phyloP scores from a whole-genome alignment of 2,888 invertebrate species.

The Oxyteleia sp. region DNA sequence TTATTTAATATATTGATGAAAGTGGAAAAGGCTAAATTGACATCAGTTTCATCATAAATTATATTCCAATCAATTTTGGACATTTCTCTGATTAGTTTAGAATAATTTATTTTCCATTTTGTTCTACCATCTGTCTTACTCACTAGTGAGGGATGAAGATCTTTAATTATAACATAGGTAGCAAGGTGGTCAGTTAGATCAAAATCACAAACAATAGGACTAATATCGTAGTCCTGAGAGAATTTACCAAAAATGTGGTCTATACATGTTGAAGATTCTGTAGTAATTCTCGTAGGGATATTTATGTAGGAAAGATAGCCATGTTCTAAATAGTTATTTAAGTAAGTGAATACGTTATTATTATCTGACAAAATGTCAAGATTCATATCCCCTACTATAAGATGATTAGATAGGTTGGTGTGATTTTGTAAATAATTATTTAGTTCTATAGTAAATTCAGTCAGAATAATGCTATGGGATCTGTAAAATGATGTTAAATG shows the following conservation, averaged over 20 bases:
- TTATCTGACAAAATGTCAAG: not conserved
- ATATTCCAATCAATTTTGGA: not conserved
- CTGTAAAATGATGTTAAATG: conserved; percentile 5
- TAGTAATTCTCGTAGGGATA: conserved; percentile 9
- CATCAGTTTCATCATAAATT: not conserved
- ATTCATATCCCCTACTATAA: conserved; percentile 9
- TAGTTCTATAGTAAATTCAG: not conserved
- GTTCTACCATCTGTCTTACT: no score
- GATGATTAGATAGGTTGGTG: not conserved
- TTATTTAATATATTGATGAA: conserved; percentile 1
- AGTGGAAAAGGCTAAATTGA: not conserved
- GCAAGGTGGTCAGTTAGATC: conserved; percentile 1
- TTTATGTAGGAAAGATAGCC: not conserved
- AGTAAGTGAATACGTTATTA: conserved; percentile 1
- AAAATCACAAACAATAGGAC: conserved; percentile 3
- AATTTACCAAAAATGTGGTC: conserved; percentile 12
- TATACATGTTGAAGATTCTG: not conserved
- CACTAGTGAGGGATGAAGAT: no score
- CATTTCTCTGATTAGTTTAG: not conserved
- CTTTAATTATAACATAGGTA: not conserved
- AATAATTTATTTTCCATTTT: not conserved
- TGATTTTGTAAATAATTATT: conserved; percentile 10
- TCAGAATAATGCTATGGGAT: not conserved
- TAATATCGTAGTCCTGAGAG: not conserved
- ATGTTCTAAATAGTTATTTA: conserved; percentile 13